A percentile compares a stretch with the other conserved stretches of the same genome.
phyloP scores from a whole-genome alignment of 2,113 vertebrate genomes.

The Labrus mixtus region DNA sequence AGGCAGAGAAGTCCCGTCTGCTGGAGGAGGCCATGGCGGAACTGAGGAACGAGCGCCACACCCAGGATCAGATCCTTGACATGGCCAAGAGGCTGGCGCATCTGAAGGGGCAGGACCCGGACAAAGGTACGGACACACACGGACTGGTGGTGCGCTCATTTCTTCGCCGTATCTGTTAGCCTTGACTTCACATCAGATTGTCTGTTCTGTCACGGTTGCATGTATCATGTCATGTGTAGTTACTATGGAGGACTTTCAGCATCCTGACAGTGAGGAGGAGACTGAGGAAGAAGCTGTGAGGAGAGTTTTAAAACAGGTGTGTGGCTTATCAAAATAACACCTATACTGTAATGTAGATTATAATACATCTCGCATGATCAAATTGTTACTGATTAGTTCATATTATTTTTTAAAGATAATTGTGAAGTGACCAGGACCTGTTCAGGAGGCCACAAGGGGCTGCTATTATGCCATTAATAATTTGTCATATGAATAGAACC shows the following conservation, averaged over 20 bases:
- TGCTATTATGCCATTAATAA: slow-evolving; percentile 59
- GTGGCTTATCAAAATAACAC: slow-evolving; percentile 10
- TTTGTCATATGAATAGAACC: slow-evolving; percentile 11
- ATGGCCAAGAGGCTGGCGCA: slow-evolving; percentile 90
- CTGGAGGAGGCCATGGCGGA: slow-evolving; percentile 89
- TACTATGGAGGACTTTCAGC: slow-evolving; percentile 84
- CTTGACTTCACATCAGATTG: too few species aligned
- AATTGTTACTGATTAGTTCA: not conserved
- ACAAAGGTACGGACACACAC: slow-evolving; percentile 83
- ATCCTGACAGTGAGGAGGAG: slow-evolving; percentile 93
- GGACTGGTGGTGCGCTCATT: not conserved
- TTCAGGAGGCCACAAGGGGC: slow-evolving; percentile 57
- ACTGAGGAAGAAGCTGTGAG: slow-evolving; percentile 90
- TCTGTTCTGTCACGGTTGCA: too few species aligned
- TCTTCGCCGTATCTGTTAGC: not conserved
- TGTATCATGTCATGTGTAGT: slow-evolving; percentile 78
- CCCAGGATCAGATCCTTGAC: slow-evolving; percentile 87
- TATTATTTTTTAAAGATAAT: not conserved
- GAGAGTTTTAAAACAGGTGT: slow-evolving; percentile 91
- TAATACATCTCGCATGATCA: not conserved
- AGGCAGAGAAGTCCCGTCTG: slow-evolving; percentile 88
- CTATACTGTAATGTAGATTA: not conserved
- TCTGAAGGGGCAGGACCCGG: slow-evolving; percentile 90
- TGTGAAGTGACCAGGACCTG: not conserved
- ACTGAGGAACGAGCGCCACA: slow-evolving; percentile 86